A percentile compares a stretch with the other conserved stretches of the same genome.
phyloP scores from a whole-genome alignment of 1,140 invertebrate genomes.

The Arctopsyche grandis region DNA sequence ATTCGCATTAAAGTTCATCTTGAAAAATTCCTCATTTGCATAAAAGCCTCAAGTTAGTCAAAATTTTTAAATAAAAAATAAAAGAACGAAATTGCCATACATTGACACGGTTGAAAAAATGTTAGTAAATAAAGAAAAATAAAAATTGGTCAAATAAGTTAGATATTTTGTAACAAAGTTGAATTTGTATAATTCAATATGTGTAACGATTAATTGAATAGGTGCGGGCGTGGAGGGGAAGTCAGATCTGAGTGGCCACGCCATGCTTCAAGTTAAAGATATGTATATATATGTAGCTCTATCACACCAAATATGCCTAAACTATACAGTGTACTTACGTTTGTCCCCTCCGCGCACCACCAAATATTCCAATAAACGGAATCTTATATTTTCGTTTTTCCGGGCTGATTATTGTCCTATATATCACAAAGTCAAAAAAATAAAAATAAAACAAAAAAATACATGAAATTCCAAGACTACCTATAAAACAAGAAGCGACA shows the following conservation, averaged over 20 bases:
- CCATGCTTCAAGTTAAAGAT: slow-evolving; percentile 25
- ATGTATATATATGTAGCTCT: no score
- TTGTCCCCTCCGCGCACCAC: slow-evolving; percentile 38
- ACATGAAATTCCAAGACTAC: background rate
- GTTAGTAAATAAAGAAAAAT: background rate
- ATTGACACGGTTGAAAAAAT: background rate
- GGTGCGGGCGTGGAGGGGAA: slow-evolving; percentile 30
- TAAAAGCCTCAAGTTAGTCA: no score
- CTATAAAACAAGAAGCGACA: slow-evolving; percentile 1
- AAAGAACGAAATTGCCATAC: background rate
- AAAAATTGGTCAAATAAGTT: background rate
- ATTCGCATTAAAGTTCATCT: no score
- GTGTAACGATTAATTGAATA: slow-evolving; percentile 12
- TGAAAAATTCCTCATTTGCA: no score
- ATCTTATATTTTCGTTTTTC: slow-evolving; percentile 50
- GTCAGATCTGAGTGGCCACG: slow-evolving; percentile 19
- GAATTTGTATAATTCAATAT: background rate
- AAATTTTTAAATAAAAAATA: background rate
- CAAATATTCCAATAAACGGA: slow-evolving; percentile 46
- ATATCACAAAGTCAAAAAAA: slow-evolving; percentile 43
- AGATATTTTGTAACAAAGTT: background rate
- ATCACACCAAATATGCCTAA: slow-evolving; percentile 29
- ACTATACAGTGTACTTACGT: slow-evolving; percentile 47
- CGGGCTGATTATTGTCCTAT: slow-evolving; percentile 48
- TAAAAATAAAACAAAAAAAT: slow-evolving; percentile 23